phyloP scores from a whole-genome alignment of 2,888 invertebrate genomes.

The Eristalinus aeneus region DNA sequence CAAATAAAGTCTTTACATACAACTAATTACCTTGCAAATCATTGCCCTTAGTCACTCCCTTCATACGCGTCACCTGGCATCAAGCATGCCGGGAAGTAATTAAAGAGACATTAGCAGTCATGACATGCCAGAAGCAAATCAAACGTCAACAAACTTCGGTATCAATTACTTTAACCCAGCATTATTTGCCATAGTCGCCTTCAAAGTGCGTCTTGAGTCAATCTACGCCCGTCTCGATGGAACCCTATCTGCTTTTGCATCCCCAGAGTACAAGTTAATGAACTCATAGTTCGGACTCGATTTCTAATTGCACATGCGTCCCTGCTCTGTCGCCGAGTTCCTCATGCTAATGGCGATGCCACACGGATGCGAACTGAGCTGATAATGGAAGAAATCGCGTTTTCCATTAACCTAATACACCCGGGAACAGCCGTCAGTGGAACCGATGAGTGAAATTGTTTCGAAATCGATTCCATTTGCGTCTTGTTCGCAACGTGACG shows the following conservation, averaged over 20 bases:
- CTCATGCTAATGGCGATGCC: background rate
- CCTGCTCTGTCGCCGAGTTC: background rate
- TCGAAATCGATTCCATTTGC: slow-evolving; percentile 36
- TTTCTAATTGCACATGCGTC: slow-evolving; percentile 28
- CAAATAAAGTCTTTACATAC: too few species aligned
- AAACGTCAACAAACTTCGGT: slow-evolving; percentile 20
- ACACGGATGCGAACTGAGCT: background rate
- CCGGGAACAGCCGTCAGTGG: slow-evolving; percentile 20
- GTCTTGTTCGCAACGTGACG: slow-evolving; percentile 1
- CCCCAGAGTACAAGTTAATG: background rate
- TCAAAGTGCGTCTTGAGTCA: background rate
- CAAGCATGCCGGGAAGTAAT: background rate
- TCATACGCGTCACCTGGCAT: background rate
- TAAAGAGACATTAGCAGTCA: background rate
- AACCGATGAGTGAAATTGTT: slow-evolving; percentile 19
- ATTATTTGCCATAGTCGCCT: slow-evolving; percentile 9
- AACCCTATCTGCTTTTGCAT: background rate
- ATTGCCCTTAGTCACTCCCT: background rate
- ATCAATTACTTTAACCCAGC: slow-evolving; percentile 10
- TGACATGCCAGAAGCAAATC: background rate
- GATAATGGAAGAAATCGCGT: slow-evolving; percentile 26
- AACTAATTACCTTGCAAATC: background rate
- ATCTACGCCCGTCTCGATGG: background rate
- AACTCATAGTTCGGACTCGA: slow-evolving; percentile 11
- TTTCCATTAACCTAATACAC: slow-evolving; percentile 57